A percentile compares a stretch with the other conserved stretches of the same genome.
These are phyloP conservation scores for Varanus salvator DNA, from an alignment of 2,113 vertebrate genomes.

Conservation along the genomic window DNA sequence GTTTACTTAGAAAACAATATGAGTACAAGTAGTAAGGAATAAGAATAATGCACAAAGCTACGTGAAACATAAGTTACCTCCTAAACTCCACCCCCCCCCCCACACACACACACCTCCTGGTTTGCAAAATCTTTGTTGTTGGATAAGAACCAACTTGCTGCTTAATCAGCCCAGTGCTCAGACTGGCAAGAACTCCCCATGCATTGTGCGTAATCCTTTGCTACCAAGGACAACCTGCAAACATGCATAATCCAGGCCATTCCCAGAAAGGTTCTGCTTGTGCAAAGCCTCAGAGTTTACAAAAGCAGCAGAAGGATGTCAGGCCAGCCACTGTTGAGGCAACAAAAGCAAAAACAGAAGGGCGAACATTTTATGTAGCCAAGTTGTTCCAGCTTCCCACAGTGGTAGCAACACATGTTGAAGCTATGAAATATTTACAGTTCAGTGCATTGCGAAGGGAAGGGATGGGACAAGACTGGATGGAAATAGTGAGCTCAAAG, in stretches of 20 bases:
- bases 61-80: conserved; percentile 11
- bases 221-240: conserved; percentile 63
- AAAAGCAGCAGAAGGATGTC: conserved; percentile 26
- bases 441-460: neutral
- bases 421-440: neutral
- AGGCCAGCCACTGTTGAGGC: fast-evolving
- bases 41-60: conserved; percentile 8
- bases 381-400: neutral
- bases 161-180: neutral
- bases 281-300: neutral
- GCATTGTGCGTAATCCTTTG: conserved; percentile 49
- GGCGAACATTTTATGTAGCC: neutral
- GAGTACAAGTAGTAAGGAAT: conserved; percentile 23
- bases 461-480: neutral
- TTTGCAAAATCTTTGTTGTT: conserved; percentile 12
- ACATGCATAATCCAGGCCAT: conserved; percentile 19
- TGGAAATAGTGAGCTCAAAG: fast-evolving
- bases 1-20: neutral
- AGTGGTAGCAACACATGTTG: neutral
- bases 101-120: neutral
- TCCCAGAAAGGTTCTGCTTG: conserved; percentile 47
- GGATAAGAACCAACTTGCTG: conserved; percentile 36
- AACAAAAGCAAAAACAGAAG: neutral
- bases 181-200: neutral
- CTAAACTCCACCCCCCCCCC: neutral